Conservation (phyloP, 1,140 invertebrate genomes). For the Aplysia californica region DNA sequence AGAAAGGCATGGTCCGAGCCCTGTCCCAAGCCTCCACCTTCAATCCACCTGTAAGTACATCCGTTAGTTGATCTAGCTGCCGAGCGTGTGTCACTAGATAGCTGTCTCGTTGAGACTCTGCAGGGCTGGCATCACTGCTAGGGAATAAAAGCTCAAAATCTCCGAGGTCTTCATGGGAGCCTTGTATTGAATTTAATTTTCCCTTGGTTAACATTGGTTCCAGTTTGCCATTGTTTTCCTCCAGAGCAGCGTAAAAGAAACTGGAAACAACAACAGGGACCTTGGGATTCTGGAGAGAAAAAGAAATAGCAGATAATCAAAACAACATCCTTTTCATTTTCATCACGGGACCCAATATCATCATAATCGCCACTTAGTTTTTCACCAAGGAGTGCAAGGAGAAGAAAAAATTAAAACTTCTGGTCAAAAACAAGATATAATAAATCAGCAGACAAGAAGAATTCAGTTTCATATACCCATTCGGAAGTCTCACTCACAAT, state of each 20-base stretch:
- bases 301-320: background rate
- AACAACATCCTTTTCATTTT: too few species aligned
- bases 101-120: conserved; percentile 63
- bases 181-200: conserved; percentile 76
- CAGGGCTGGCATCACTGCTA: conserved; percentile 1
- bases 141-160: conserved; percentile 76
- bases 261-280: conserved; percentile 64
- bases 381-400: too few species aligned
- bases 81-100: conserved; percentile 68
- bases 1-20: conserved; percentile 60
- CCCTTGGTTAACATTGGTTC: conserved; percentile 69
- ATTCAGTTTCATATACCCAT: too few species aligned
- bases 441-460: too few species aligned
- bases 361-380: too few species aligned
- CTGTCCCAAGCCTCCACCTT: conserved; percentile 65
- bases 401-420: too few species aligned
- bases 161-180: conserved; percentile 82
- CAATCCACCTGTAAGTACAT: conserved; percentile 76
- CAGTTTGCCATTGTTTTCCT: conserved; percentile 54
- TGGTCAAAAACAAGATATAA: too few species aligned
- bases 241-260: conserved; percentile 70
- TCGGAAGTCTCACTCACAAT: too few species aligned
- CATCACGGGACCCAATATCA: too few species aligned
- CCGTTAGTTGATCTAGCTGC: conserved; percentile 81
- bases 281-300: conserved; percentile 33